Conservation (phyloP, 2,113 vertebrate species). For the Phoxinus phoxinus region DNA sequence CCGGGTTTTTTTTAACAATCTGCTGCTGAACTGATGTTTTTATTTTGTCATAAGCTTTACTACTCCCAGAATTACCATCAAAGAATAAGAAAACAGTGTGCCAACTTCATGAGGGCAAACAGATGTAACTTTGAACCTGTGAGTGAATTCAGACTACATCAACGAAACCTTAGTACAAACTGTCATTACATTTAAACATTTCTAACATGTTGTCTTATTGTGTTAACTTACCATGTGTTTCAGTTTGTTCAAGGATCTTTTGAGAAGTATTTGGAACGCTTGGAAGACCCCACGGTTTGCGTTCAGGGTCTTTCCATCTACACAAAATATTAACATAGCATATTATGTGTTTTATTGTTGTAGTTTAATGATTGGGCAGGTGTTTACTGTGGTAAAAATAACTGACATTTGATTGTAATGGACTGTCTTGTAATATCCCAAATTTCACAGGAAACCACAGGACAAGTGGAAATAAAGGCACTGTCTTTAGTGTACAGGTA, state of each 20-base stretch:
- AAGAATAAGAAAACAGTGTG: slow-evolving; percentile 86
- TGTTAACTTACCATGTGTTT: background rate
- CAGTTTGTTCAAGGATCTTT: slow-evolving; percentile 97
- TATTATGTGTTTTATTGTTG: background rate
- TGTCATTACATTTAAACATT: background rate
- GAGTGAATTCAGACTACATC: slow-evolving; percentile 67
- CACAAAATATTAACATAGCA: background rate
- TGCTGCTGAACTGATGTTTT: slow-evolving; percentile 28
- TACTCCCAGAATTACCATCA: slow-evolving; percentile 87
- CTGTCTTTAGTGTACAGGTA: slow-evolving; percentile 89
- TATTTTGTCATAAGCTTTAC: slow-evolving; percentile 75
- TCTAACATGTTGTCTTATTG: background rate
- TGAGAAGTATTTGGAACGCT: slow-evolving; percentile 92
- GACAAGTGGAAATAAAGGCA: slow-evolving; percentile 93
- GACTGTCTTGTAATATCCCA: background rate
- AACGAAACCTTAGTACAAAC: background rate
- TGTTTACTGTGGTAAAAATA: background rate
- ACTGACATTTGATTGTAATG: background rate
- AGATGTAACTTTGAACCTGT: slow-evolving; percentile 86
- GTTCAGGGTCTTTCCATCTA: background rate
- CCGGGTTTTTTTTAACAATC: too few species aligned
- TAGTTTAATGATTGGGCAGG: background rate
- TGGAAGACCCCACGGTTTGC: slow-evolving; percentile 89
- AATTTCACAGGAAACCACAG: slow-evolving; percentile 87
- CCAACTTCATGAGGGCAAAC: slow-evolving; percentile 86